A percentile compares a stretch with the other conserved stretches of the same genome.
phyloP scores from a whole-genome alignment of 2,888 invertebrate genomes.

The Aporophyla lueneburgensis region DNA sequence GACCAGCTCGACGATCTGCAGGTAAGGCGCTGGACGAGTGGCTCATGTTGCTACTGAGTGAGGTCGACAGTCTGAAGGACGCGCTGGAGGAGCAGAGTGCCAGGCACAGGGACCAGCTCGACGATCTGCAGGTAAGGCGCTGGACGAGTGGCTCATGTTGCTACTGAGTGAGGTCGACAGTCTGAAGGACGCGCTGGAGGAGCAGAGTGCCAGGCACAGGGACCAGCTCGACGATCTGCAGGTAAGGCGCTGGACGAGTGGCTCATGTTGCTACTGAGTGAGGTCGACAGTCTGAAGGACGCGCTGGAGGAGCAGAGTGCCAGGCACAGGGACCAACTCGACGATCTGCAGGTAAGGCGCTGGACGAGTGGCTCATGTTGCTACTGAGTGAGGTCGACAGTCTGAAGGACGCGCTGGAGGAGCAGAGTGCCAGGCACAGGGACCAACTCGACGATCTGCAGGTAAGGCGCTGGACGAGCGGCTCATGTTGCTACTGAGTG shows the following conservation, averaged over 20 bases:
- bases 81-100: constrained; percentile 91
- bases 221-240: constrained; percentile 91
- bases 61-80: constrained; percentile 92
- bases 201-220: constrained; percentile 90
- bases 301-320: constrained; percentile 91
- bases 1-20: constrained; percentile 91
- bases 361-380: constrained; percentile 89
- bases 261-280: constrained; percentile 89
- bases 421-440: constrained; percentile 90
- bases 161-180: constrained; percentile 92
- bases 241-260: constrained; percentile 89
- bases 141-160: constrained; percentile 89
- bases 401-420: constrained; percentile 91
- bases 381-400: constrained; percentile 92
- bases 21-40: constrained; percentile 89
- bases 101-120: constrained; percentile 90
- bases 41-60: constrained; percentile 89
- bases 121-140: constrained; percentile 86
- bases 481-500: constrained; percentile 89
- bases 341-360: constrained; percentile 86
- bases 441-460: constrained; percentile 91
- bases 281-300: constrained; percentile 92
- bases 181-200: constrained; percentile 91
- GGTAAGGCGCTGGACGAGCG: constrained; percentile 89
- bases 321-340: constrained; percentile 90